phyloP scores from a whole-genome alignment of 2,797 vertebrate genomes.

The Pipistrellus kuhlii region DNA sequence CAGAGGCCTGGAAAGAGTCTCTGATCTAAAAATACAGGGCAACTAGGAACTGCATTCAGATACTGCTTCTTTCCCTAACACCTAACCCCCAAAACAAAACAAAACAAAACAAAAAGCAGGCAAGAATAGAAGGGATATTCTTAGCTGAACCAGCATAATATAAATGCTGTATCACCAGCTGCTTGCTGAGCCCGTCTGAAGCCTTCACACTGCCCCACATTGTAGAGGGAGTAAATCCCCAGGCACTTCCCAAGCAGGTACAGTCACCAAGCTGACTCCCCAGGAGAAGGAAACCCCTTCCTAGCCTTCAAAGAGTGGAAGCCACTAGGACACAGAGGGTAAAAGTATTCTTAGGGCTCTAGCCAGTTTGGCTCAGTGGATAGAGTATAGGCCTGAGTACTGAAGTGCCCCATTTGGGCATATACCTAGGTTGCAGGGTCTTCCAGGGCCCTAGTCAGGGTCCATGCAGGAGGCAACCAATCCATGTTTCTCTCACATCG shows the following conservation, averaged over 20 bases:
- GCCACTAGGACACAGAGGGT: background rate
- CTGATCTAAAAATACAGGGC: constrained; percentile 13
- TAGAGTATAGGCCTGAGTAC: no score
- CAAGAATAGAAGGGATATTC: constrained; percentile 80
- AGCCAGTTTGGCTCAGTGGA: no score
- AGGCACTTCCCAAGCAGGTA: constrained; percentile 5
- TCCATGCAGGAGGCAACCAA: no score
- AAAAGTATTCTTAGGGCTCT: background rate
- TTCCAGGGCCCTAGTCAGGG: no score
- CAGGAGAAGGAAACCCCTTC: background rate
- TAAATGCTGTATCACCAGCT: constrained; percentile 73
- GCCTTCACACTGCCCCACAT: constrained; percentile 64
- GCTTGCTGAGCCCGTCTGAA: constrained; percentile 53
- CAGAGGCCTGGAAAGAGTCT: background rate
- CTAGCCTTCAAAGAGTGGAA: background rate
- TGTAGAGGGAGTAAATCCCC: constrained; percentile 28
- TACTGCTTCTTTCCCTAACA: constrained; percentile 60
- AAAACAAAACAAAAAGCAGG: constrained; percentile 74
- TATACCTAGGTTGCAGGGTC: no score
- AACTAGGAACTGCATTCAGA: constrained; percentile 38
- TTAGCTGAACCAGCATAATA: constrained; percentile 73
- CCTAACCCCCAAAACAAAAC: constrained; percentile 72
- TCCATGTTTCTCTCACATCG: no score
- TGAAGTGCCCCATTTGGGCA: no score
- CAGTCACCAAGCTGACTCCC: background rate